phyloP scores from a whole-genome alignment of 2,113 vertebrate genomes.

The Quiscalus mexicanus region DNA sequence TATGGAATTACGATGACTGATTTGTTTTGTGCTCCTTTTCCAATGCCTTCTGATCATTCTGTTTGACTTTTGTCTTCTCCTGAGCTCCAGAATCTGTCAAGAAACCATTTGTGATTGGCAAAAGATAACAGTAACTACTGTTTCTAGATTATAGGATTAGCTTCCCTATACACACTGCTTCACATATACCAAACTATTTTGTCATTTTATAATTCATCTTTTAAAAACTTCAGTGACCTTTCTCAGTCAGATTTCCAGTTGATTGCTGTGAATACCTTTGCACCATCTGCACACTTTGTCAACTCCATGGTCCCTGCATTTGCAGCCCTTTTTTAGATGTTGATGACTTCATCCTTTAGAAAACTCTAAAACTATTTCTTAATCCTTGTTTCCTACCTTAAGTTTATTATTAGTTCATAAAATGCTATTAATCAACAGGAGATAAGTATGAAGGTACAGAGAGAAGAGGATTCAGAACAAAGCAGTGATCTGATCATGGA shows the following conservation, averaged over 20 bases:
- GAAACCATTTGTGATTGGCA: background rate
- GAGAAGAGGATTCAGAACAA: background rate
- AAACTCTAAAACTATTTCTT: background rate
- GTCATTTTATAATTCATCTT: background rate
- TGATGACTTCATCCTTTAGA: background rate
- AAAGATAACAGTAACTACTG: background rate
- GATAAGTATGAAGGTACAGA: background rate
- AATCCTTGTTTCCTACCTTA: background rate
- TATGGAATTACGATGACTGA: background rate
- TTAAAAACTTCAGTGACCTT: background rate
- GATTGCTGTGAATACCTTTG: background rate
- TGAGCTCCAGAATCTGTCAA: background rate
- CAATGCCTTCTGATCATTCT: background rate
- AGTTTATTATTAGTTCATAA: background rate
- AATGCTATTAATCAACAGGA: background rate
- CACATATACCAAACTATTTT: accelerated
- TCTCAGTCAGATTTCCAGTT: background rate
- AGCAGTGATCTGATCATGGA: background rate
- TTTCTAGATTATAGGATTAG: background rate
- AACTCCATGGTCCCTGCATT: background rate
- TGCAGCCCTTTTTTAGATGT: background rate
- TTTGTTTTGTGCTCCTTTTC: background rate
- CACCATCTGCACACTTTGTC: background rate
- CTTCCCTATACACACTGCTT: background rate
- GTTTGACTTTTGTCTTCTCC: background rate